These are phyloP conservation scores for Pseudachorutes palmiensis DNA, from an alignment of 1,140 invertebrate genomes.

Conservation along the genomic window DNA sequence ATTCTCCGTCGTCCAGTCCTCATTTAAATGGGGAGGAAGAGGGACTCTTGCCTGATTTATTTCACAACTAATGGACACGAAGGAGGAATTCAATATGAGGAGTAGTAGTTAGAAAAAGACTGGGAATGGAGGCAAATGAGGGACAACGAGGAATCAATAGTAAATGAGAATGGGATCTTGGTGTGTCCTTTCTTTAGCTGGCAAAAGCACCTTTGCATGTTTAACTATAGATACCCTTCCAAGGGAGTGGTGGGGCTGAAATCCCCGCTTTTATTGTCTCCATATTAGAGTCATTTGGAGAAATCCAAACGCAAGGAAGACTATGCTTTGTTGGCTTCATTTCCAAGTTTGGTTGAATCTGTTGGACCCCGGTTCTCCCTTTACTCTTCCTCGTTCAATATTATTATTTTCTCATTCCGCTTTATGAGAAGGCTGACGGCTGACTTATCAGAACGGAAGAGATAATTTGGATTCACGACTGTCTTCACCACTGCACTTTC, in stretches of 20 bases:
- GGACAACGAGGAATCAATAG: background rate
- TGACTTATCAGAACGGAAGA: background rate
- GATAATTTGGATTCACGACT: conserved; percentile 1
- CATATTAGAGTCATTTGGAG: background rate
- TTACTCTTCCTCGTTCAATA: background rate
- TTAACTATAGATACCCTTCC: too few relatives aligned
- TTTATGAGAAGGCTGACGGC: background rate
- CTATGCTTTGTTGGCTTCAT: background rate
- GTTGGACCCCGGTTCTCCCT: background rate
- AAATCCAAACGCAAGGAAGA: too few relatives aligned
- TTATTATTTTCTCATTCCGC: conserved; percentile 1
- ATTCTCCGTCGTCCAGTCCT: background rate
- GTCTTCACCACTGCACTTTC: background rate
- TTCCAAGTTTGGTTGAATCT: background rate
- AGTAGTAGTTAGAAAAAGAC: background rate
- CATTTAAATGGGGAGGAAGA: background rate
- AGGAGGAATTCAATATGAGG: conserved; percentile 6
- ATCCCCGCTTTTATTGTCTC: background rate
- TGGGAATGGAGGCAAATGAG: background rate
- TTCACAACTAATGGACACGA: background rate
- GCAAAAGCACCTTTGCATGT: background rate
- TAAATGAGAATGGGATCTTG: background rate
- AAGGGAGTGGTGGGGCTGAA: too few relatives aligned
- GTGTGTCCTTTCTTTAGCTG: background rate
- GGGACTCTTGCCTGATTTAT: background rate